Percentiles rank a stretch among this genome's conserved stretches.
Conservation (phyloP, 2,797 vertebrate genomes). For the Lateolabrax maculatus region DNA sequence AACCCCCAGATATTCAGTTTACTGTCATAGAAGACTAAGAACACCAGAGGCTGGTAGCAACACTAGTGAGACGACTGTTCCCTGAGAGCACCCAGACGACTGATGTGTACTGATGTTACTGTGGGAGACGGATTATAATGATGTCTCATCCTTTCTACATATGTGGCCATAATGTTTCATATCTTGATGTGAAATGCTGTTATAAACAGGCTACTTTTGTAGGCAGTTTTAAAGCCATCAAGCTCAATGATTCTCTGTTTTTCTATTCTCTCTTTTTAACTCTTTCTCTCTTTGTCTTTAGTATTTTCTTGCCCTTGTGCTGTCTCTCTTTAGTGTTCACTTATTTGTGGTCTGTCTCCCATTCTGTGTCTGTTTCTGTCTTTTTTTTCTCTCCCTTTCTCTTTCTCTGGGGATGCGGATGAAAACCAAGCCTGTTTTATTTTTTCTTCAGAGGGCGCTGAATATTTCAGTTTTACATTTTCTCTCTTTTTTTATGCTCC, state of each 20-base stretch:
- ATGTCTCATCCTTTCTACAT: slow-evolving; percentile 45
- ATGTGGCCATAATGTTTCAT: slow-evolving; percentile 42
- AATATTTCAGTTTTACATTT: slow-evolving; percentile 95
- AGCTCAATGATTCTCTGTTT: slow-evolving; percentile 61
- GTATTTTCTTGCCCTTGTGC: slow-evolving; percentile 71
- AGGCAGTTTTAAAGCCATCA: slow-evolving; percentile 61
- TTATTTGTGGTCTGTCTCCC: slow-evolving; percentile 77
- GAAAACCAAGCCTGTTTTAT: slow-evolving; percentile 82
- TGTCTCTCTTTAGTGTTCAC: slow-evolving; percentile 69
- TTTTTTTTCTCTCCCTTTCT: slow-evolving; percentile 45
- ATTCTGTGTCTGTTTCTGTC: slow-evolving; percentile 70
- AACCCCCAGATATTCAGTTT: not conserved
- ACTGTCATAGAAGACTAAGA: not conserved
- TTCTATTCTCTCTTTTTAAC: slow-evolving; percentile 50
- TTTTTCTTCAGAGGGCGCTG: slow-evolving; percentile 92
- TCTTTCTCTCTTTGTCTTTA: slow-evolving; percentile 72
- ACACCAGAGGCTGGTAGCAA: slow-evolving; percentile 19
- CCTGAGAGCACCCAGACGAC: slow-evolving; percentile 2
- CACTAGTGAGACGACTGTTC: not conserved
- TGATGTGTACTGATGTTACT: slow-evolving; percentile 17
- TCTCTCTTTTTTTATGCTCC: slow-evolving; percentile 81
- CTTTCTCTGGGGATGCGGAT: slow-evolving; percentile 82
- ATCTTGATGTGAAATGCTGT: slow-evolving; percentile 47
- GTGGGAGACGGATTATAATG: slow-evolving; percentile 23
- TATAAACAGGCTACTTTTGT: slow-evolving; percentile 66